phyloP scores from a whole-genome alignment of 2,113 vertebrate species.

The Salvelinus namaycush region DNA sequence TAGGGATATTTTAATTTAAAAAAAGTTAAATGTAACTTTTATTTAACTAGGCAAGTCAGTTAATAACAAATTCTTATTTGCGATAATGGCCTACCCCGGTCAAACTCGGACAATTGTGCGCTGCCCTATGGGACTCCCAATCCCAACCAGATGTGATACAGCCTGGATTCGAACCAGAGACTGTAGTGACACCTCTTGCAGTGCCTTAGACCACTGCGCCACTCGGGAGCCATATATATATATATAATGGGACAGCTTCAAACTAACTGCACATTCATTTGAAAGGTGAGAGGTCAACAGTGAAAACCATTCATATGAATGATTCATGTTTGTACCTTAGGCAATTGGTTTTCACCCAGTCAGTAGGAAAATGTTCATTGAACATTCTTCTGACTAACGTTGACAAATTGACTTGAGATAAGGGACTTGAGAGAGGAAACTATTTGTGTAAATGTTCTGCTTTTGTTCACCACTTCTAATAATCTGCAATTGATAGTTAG shows the following conservation, averaged over 20 bases:
- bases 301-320: not conserved
- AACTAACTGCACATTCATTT: conserved; percentile 20
- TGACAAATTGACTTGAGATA: not conserved
- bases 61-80: no score
- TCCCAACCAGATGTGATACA: no score
- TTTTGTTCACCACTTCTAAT: conserved; percentile 37
- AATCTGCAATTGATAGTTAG: conserved; percentile 57
- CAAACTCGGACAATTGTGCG: no score
- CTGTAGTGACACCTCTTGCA: no score
- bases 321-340: conserved; percentile 16
- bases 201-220: no score
- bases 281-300: not conserved
- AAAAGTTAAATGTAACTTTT: no score
- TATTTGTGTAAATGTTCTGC: not conserved
- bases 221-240: no score
- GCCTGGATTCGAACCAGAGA: no score
- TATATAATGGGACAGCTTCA: conserved; percentile 15
- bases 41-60: no score
- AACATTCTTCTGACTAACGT: not conserved
- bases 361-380: conserved; percentile 6
- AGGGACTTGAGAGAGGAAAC: not conserved
- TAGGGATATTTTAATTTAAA: no score
- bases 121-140: no score
- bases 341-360: conserved; percentile 26
- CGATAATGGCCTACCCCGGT: no score